Conservation (phyloP, 1,140 invertebrate genomes). For the Cyclina sinensis region DNA sequence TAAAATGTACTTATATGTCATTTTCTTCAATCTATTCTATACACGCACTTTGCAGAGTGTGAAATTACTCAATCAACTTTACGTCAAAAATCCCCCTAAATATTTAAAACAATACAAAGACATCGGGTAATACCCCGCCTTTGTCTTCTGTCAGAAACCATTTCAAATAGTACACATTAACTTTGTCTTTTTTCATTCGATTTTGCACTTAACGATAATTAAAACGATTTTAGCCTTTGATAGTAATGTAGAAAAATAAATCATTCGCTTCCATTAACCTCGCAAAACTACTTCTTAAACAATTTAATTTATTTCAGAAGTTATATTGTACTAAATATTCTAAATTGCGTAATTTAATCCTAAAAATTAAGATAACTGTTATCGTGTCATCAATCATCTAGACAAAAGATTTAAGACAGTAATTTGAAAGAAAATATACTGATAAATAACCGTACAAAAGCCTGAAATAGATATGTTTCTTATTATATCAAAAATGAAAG, state of each 20-base stretch:
- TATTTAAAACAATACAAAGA: neutral
- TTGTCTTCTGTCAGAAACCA: neutral
- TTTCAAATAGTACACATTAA: neutral
- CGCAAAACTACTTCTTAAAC: neutral
- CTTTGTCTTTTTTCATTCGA: neutral
- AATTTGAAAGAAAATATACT: constrained; percentile 12
- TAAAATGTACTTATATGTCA: no score
- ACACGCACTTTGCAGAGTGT: no score
- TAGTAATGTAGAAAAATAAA: neutral
- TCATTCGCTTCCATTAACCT: constrained; percentile 20
- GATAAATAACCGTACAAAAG: neutral
- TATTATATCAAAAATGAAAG: constrained; percentile 16
- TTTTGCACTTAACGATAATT: neutral
- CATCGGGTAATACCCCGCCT: neutral
- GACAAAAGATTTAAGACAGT: constrained; percentile 30
- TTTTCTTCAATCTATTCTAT: no score
- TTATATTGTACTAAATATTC: neutral
- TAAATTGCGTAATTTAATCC: constrained; percentile 27
- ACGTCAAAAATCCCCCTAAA: neutral
- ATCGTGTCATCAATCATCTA: neutral
- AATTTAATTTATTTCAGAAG: constrained; percentile 2
- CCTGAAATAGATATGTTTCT: constrained; percentile 7
- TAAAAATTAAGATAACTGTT: neutral
- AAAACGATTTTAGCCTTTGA: neutral
- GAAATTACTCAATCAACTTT: no score